Base-by-base conservation (phyloP, 2,797 vertebrate species). In the Argentina silus region DNA sequence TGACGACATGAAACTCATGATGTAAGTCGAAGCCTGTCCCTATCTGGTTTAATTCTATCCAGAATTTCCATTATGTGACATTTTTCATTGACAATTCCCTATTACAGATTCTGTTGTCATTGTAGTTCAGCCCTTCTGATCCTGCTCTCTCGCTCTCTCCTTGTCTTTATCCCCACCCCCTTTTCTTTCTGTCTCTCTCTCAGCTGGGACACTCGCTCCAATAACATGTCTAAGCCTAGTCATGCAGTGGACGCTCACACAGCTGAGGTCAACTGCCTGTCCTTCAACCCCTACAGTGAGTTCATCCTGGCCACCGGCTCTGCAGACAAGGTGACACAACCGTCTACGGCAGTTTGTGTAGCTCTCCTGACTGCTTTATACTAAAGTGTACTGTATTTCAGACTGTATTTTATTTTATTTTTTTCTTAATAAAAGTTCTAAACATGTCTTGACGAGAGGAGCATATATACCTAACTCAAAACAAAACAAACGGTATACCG, bases 1-100 rank as follows among this genome's bases (percentile, higher is more conserved):
- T 36, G 98, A 99, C 80, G 98, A 99, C 85, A 96, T 97, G 91
- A 99, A 97, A 78, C 96, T 99, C 67, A 99, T 99, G 97, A 99
- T 98, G 97, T 97, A 83, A 92, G 96, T 74, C 11, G 19, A 36
- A 11, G 3, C 19, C 3, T 7, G 8, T 64, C 27, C 42, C n/a
- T 74, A 3, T 44, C 9, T 62, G 1, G 9, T 9, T 15, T 48
- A 61, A 1, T 17, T 17, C 43, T 60, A 5, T 15, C 8, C 36
- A 1, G 27, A 36, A 36, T 36, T 36, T 36, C 27, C 27, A 36
- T 36, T 36, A 36, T 36, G 27, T 36, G 27, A 1, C 27, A 36
- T 36, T 69, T 42, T 8, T 27, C 48, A 11, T n/a, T 15, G 8
- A 12, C 15, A 9, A 5, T 7, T 5, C 14, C 3, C 6, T 19